Conservation (phyloP, 2,888 invertebrate species). For the Latrodectus hesperus region DNA sequence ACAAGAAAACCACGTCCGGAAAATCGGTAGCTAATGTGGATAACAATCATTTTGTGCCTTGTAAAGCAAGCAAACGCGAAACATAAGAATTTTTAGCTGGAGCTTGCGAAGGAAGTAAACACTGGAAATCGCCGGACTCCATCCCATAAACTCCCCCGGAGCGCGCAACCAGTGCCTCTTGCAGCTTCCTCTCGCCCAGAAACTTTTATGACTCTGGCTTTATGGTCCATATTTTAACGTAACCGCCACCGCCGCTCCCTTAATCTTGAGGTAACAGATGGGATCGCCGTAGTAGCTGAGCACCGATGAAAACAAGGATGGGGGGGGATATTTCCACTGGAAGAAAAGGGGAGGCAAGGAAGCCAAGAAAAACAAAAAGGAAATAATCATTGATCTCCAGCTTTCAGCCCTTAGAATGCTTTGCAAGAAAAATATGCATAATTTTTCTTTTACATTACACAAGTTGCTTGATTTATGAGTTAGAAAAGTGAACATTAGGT, state of each 20-base stretch:
- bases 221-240: constrained; percentile 58
- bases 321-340: constrained; percentile 16
- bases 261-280: constrained; percentile 56
- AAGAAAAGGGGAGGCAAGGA: background rate
- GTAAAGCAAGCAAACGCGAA: constrained; percentile 19
- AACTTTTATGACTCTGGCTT: constrained; percentile 50
- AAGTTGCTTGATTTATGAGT: no score
- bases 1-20: constrained; percentile 3
- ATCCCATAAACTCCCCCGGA: constrained; percentile 36
- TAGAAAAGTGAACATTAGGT: no score
- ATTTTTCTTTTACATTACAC: no score
- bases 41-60: constrained; percentile 44
- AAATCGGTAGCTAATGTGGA: constrained; percentile 40
- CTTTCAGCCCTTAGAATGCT: background rate
- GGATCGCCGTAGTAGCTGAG: constrained; percentile 26
- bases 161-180: constrained; percentile 36
- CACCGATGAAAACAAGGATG: constrained; percentile 50
- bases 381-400: constrained; percentile 19
- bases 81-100: constrained; percentile 18
- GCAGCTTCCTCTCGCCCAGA: constrained; percentile 31
- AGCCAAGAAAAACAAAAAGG: constrained; percentile 1
- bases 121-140: constrained; percentile 34
- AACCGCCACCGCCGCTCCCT: constrained; percentile 23
- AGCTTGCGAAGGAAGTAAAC: constrained; percentile 24
- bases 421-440: background rate